A percentile compares a stretch with the other conserved stretches of the same genome.
Conservation (phyloP, 2,888 invertebrate genomes). For the Tetranychus truncatus region DNA sequence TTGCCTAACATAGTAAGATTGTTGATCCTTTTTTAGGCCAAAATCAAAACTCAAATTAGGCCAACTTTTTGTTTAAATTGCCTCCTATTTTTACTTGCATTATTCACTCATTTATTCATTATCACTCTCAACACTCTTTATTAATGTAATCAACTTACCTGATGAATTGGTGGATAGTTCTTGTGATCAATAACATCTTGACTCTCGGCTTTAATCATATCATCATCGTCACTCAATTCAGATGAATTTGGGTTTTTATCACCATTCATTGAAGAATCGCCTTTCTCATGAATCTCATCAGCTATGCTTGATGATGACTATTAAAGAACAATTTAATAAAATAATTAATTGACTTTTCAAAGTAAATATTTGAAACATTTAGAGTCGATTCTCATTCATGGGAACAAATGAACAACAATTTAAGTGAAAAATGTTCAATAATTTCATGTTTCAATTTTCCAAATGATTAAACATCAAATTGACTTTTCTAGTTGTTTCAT, state of each 20-base stretch:
- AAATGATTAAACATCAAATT: no score
- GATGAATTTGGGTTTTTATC: neutral
- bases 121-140: neutral
- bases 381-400: no score
- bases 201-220: conserved; percentile 19
- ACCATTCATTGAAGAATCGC: neutral
- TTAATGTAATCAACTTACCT: conserved; percentile 13
- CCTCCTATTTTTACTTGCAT: neutral
- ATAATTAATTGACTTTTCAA: no score
- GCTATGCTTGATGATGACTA: neutral
- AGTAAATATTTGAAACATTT: no score
- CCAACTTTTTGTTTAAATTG: neutral
- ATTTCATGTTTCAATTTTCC: no score
- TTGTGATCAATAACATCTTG: conserved; percentile 18
- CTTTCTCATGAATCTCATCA: conserved; percentile 11
- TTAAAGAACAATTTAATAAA: neutral
- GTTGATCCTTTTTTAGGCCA: neutral
- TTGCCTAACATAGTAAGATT: neutral
- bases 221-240: conserved; percentile 14
- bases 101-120: neutral
- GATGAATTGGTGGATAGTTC: conserved; percentile 14
- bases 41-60: neutral
- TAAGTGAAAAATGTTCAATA: no score
- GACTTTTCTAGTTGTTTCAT: no score
- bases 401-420: no score